Percentiles rank a stretch among this genome's conserved stretches.
Evolutionary conservation across 2,888 invertebrate species (phyloP).

Genomic region (Pocota personata): DNA sequence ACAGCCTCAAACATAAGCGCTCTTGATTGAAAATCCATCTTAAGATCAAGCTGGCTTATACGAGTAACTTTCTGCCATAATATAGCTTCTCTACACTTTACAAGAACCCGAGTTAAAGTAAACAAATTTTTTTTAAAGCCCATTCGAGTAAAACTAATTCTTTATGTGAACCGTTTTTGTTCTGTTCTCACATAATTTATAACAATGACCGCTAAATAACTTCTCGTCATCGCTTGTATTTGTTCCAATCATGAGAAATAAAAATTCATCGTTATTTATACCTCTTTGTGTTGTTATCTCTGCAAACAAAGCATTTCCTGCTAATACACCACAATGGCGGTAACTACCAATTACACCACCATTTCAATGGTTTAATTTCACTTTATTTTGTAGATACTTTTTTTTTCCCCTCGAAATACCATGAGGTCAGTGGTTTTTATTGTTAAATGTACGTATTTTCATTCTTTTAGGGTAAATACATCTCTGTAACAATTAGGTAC

Average conservation of each 20-base stretch:
- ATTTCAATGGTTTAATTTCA: conserved; percentile 37
- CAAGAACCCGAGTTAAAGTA: too few species aligned
- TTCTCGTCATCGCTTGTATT: background rate
- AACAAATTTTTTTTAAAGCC: background rate
- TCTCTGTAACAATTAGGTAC: background rate
- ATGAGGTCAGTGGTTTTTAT: conserved; percentile 22
- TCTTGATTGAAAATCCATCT: too few species aligned
- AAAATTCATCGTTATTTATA: background rate
- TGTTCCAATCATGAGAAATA: background rate
- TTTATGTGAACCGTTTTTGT: background rate
- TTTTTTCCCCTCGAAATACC: background rate
- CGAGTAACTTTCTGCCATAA: background rate
- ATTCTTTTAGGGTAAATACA: background rate
- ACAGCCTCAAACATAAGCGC: too few species aligned
- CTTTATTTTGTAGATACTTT: background rate
- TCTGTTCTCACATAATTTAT: background rate
- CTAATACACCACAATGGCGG: conserved; percentile 3
- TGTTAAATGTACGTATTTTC: background rate
- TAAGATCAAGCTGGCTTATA: too few species aligned
- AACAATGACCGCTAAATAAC: background rate
- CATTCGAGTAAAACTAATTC: background rate
- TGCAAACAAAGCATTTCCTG: conserved; percentile 35
- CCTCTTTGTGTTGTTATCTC: background rate
- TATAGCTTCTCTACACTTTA: background rate
- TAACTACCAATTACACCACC: conserved; percentile 36